Evolutionary conservation across 2,888 invertebrate genomes (phyloP), one percentile per base, ranked within the genome.

Genomic region (Lypha dubia): DNA sequence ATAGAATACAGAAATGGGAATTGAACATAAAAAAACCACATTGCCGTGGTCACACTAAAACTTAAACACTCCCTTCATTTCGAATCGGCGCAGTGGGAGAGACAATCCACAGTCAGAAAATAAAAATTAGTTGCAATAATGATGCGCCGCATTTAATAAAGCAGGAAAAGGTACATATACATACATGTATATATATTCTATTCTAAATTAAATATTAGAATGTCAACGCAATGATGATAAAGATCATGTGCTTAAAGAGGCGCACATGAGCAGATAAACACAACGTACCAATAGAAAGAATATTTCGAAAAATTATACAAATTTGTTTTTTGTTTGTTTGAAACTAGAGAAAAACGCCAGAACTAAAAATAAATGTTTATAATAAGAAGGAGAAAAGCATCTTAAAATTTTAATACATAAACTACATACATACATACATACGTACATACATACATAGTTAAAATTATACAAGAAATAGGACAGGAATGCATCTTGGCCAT

Each of bases 221-320:
- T 17, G 17, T 58, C 74, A 79, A 79, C 62, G 83, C 83, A 73
- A 41, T 58, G 32, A 60, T 58, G 32, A 60, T 76, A 28, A 62
- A 35, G 38, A 32, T 51, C 53, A 51, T 49, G 44, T 71, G 20
- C 13, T 49, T 0, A 22, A 62, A 68, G 49, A 71, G 81, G 84
- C 28, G 81, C 84, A 84, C 84, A 84, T 84, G 81, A 84, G 84
- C 84, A 84, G 77, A 81, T 77, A 84, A 84, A 58, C 41, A 49
- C 56, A 76, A 41, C 46, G 44, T n/a, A 60, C 3, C n/a, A n/a
- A n/a, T n/a, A n/a, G n/a, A n/a, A 22, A 1, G n/a, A 53, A n/a
- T 2, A 49, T 44, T 24, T 49, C 41, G 9, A 60, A 44, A 4
- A 17, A 49, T 38, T 22, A 41, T 62, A 3, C 24, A 5, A 24